A percentile compares a stretch with the other conserved stretches of the same genome.
These are phyloP conservation scores for Volucella zonaria DNA, from an alignment of 2,888 invertebrate species.

Conservation along the genomic window DNA sequence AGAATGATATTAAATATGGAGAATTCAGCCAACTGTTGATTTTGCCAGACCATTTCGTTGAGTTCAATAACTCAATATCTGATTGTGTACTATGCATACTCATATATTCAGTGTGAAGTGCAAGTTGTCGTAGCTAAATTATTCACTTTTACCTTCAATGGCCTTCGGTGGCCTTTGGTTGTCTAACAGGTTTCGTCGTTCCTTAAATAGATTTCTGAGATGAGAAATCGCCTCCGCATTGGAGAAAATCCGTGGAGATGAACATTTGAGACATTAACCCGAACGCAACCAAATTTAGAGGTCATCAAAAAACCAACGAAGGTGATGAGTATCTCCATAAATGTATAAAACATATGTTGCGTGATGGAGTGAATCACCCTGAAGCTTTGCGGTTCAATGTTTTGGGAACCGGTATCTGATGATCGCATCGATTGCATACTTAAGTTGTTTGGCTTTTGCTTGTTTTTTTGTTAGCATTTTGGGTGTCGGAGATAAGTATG, in stretches of 20 bases:
- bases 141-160: constrained; percentile 36
- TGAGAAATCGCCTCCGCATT: constrained; percentile 34
- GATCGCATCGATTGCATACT: too few relatives aligned
- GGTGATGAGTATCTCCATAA: constrained; percentile 5
- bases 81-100: too few relatives aligned
- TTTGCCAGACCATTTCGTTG: neutral
- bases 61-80: too few relatives aligned
- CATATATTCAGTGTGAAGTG: neutral
- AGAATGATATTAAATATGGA: neutral
- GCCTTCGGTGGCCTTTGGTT: constrained; percentile 17
- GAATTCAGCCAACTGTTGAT: neutral
- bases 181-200: constrained; percentile 21
- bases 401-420: too few relatives aligned
- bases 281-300: constrained; percentile 33
- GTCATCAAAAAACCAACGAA: neutral
- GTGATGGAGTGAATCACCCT: too few relatives aligned
- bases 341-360: too few relatives aligned
- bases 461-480: too few relatives aligned
- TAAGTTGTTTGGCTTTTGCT: too few relatives aligned
- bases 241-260: neutral
- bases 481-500: too few relatives aligned
- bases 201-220: neutral
- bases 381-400: too few relatives aligned
- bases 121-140: neutral
- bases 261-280: constrained; percentile 18